Percentiles rank a stretch among this genome's conserved stretches.
These are phyloP conservation scores for Pseudomyrmex concolor DNA, from an alignment of 1,140 invertebrate species.

Conservation along the genomic window DNA sequence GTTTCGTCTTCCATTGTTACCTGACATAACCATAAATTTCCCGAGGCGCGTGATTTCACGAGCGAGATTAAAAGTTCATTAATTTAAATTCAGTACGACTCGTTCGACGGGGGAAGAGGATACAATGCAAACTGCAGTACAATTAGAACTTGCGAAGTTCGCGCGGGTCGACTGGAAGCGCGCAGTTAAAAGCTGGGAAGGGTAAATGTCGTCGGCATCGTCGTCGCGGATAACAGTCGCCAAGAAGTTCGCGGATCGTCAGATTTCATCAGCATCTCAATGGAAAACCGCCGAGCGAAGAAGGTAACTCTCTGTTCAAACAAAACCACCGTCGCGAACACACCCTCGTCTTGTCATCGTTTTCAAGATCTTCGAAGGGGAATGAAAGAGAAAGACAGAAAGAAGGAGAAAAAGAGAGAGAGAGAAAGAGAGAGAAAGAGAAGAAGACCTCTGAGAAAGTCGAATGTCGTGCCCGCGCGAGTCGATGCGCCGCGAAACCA, in stretches of 20 bases:
- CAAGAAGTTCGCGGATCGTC: conserved; percentile 53
- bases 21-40: conserved; percentile 51
- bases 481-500: conserved; percentile 41
- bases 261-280: conserved; percentile 63
- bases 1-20: not conserved
- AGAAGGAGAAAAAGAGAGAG: not conserved
- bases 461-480: conserved; percentile 32
- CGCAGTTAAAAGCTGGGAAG: conserved; percentile 53
- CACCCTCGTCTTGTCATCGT: conserved; percentile 50
- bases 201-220: conserved; percentile 23
- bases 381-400: not conserved
- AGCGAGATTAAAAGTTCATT: conserved; percentile 52
- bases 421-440: not conserved
- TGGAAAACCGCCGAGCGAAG: conserved; percentile 16
- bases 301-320: conserved; percentile 64
- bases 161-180: conserved; percentile 22
- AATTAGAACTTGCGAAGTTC: conserved; percentile 57
- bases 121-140: conserved; percentile 40
- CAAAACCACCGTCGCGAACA: conserved; percentile 34
- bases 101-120: not conserved
- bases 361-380: conserved; percentile 24
- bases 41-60: conserved; percentile 34
- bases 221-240: conserved; percentile 44
- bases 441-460: conserved; percentile 21
- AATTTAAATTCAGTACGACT: conserved; percentile 44